Base-by-base conservation (phyloP, 2,888 invertebrate species). In the Cantharis rustica region DNA sequence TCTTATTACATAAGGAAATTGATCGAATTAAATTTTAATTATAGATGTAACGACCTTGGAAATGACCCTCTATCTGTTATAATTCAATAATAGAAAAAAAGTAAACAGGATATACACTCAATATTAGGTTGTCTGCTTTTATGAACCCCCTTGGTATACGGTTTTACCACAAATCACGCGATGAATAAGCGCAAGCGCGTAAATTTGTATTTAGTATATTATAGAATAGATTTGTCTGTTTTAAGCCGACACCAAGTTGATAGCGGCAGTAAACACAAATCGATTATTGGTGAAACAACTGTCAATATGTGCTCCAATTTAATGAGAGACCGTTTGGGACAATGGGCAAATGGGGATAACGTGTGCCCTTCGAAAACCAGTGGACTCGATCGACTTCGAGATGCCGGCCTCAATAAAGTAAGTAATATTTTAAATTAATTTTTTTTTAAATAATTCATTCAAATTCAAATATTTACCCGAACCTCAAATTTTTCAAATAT, bases 351-450 rank as follows among this genome's bases (percentile, higher is more conserved):
- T 84, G 89, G 89, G 27, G 92, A 92, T 84, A 85, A 86, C 73
- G 86, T 89, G 80, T 88, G 90, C 71, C 87, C 90, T 81, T 90
- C 90, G 85, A 90, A 90, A 75, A 86, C 92, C 73, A 90, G 92
- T 73, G 94, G 94, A 75, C 89, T 94, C 80, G 94, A 94, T 87
- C 91, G 92, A 80, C 89, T 94, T 68, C 90, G 91, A 78, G 91
- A 93, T 85, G 93, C 94, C 2, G 90, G 92, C 75, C 89, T 93
- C 10, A 94, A 94, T 87, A 94, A 94, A 93, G 94, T 94, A 72
- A 79, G 75, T 61, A 23, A 23, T 23, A 16, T 66, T 72, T 61
- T 15, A 68, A 17, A 23, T 47, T 47, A 2, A 9, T 9, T n/a
- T 47, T 47, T n/a, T 5, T n/a, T 47, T 47, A n/a, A 7, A n/a